Percentiles rank a stretch among this genome's conserved stretches.
Conservation (phyloP, 1,140 invertebrate genomes). For the Sogatella furcifera region DNA sequence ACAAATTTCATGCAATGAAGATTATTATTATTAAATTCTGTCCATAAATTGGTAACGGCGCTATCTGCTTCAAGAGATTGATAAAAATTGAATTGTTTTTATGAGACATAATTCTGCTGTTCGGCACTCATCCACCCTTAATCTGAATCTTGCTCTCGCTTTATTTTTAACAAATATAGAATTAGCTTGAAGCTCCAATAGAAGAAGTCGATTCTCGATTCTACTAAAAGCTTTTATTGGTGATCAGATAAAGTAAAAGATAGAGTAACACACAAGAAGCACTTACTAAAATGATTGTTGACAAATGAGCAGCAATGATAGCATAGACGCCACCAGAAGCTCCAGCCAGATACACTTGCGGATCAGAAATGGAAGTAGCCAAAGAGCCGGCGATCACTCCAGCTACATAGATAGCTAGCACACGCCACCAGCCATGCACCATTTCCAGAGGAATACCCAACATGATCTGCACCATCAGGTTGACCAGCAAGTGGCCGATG, state of each 20-base stretch:
- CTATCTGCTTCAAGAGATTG: too few species aligned
- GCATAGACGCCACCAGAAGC: constrained; percentile 95
- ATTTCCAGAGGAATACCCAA: constrained; percentile 89
- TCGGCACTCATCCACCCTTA: too few species aligned
- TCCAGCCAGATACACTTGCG: constrained; percentile 75
- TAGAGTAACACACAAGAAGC: too few species aligned
- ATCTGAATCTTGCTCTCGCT: too few species aligned
- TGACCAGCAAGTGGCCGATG: constrained; percentile 77
- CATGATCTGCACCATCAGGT: constrained; percentile 83
- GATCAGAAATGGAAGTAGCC: constrained; percentile 83
- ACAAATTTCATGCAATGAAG: too few species aligned
- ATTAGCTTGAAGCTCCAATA: background rate
- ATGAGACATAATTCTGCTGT: too few species aligned
- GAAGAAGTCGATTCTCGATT: background rate
- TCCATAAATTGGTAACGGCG: too few species aligned
- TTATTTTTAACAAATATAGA: background rate
- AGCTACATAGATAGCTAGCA: constrained; percentile 65
- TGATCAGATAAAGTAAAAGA: too few species aligned
- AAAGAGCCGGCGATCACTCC: constrained; percentile 80
- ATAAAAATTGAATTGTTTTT: too few species aligned
- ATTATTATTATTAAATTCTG: too few species aligned
- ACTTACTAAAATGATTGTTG: constrained; percentile 82
- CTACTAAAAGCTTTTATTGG: too few species aligned
- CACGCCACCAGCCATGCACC: constrained; percentile 90
- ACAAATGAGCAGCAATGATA: constrained; percentile 87